phyloP scores from a whole-genome alignment of 1,140 invertebrate genomes.

The Heliconius congener region DNA sequence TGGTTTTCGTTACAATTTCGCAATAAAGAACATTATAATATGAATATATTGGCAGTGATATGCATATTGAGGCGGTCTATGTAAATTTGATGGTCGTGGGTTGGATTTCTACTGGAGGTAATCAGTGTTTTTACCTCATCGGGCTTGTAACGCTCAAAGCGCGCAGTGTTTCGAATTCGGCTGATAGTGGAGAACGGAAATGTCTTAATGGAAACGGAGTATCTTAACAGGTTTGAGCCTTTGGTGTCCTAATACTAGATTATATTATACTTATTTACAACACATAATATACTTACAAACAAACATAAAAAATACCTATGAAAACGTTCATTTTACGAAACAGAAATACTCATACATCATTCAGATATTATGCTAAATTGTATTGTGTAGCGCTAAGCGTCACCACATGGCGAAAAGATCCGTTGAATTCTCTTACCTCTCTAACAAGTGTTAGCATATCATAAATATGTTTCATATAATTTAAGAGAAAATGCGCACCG shows the following conservation, averaged over 20 bases:
- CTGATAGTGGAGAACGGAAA: no score
- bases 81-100: no score
- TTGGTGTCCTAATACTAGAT: no score
- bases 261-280: no score
- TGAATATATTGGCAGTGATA: background rate
- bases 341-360: constrained; percentile 27
- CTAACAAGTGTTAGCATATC: constrained; percentile 9
- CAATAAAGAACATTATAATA: background rate
- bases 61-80: background rate
- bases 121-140: no score
- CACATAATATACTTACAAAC: background rate
- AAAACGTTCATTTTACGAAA: background rate
- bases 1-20: background rate
- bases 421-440: background rate
- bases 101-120: no score
- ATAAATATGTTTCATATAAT: background rate
- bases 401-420: constrained; percentile 2
- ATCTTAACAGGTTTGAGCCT: no score
- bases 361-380: constrained; percentile 43
- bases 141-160: no score
- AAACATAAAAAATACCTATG: background rate
- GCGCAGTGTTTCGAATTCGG: no score
- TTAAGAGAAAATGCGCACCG: background rate
- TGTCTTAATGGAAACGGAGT: no score
- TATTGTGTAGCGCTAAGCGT: constrained; percentile 42